Evolutionary conservation across 2,797 vertebrate species (phyloP), one percentile per base, ranked within the genome.

Genomic region (Lepus townsendii): DNA sequence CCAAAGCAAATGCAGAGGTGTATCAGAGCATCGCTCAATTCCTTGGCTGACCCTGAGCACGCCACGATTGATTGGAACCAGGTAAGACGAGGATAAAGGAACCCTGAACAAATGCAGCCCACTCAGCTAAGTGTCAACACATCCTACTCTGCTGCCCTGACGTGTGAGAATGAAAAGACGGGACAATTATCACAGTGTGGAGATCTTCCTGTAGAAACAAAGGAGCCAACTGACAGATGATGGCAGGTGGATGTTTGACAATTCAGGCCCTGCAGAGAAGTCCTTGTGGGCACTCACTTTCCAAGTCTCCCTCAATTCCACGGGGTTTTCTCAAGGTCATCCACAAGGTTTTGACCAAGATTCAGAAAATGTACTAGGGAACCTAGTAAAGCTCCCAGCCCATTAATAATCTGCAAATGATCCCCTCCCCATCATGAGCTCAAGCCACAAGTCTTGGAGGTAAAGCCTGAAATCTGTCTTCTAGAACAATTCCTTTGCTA

Each of bases 341-440:
- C 78, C 20, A 83, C 62, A 79, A 92, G 66, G 63, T n/a, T 83
- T 30, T 73, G 95, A 96, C 82, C 52, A 20, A 7, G 52, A 86
- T 14, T 79, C 92, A 96, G 71, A 79, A 88, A 88, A 60, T 10
- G 16, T 80, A 94, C 86, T 2, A 76, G 89, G 47, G 83, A 95
- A 92, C 54, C 38, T 93, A 91, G 95, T 93, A 76, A 83, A 20
- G 62, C 27, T 72, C 90, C 93, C 82, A 79, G 50, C 54, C 76
- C 92, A 91, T 87, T 85, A 94, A 90, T 84, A 79, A 75, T n/a
- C 90, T 77, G 54, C 63, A 89, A 68, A 22, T 5, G 16, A 27
- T 69, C n/a, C 65, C 80, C 78, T 75, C 83, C 22, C 60, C 79
- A 75, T 75, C 73, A 82, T 78, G 69, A n/a, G 16, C 32, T 72